Conservation (phyloP, 2,888 invertebrate species). For the Drosophila nigricruria region DNA sequence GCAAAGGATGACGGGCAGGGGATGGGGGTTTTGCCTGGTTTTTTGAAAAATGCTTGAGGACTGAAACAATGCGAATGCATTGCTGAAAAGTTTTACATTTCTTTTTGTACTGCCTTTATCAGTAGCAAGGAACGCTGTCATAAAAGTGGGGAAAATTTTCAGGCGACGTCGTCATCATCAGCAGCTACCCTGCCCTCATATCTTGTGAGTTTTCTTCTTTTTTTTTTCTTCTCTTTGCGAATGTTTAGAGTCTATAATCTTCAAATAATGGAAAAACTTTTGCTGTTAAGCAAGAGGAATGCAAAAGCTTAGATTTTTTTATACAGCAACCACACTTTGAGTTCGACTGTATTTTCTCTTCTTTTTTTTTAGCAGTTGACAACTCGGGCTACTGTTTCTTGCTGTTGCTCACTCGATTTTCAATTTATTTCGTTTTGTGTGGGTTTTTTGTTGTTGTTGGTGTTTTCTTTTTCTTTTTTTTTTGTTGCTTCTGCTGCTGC, state of each 20-base stretch:
- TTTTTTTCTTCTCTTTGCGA: slow-evolving; percentile 33
- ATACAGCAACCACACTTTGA: slow-evolving; percentile 56
- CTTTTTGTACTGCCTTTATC: slow-evolving; percentile 60
- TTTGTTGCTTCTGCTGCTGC: slow-evolving; percentile 8
- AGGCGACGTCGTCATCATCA: slow-evolving; percentile 71
- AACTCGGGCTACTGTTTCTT: slow-evolving; percentile 56
- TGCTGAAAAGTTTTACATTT: slow-evolving; percentile 69
- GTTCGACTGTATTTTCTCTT: slow-evolving; percentile 42
- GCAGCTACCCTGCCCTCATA: slow-evolving; percentile 58
- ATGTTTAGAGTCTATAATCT: slow-evolving; percentile 83
- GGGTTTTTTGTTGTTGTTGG: slow-evolving; percentile 24
- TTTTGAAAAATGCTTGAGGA: slow-evolving; percentile 10
- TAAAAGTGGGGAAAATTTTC: slow-evolving; percentile 80
- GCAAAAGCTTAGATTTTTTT: slow-evolving; percentile 77
- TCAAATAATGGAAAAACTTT: slow-evolving; percentile 84
- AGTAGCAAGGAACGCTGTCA: slow-evolving; percentile 65
- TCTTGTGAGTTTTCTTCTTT: slow-evolving; percentile 55
- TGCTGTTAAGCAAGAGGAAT: slow-evolving; percentile 82
- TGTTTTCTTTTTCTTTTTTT: slow-evolving; percentile 16
- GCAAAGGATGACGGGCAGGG: not conserved
- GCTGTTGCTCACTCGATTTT: slow-evolving; percentile 73
- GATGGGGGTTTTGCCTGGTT: not conserved
- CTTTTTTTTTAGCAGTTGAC: slow-evolving; percentile 64
- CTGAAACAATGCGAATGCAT: slow-evolving; percentile 70
- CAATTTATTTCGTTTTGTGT: slow-evolving; percentile 73